Conservation (phyloP, 1,140 invertebrate genomes). For the Ceratitis capitata region DNA sequence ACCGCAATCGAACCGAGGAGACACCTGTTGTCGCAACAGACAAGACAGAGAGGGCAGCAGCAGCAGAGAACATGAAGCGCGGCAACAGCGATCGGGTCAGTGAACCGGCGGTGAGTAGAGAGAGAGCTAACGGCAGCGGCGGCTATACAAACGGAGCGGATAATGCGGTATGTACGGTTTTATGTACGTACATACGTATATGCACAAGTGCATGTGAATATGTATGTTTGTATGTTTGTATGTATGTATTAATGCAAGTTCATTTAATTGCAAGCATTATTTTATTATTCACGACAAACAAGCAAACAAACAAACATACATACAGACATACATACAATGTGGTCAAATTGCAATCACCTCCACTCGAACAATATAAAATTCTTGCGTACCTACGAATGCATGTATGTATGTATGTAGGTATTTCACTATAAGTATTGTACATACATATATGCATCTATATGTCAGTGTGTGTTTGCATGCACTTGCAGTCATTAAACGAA, state of each 20-base stretch:
- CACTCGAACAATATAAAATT: no score
- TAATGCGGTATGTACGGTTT: neutral
- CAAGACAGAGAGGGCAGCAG: slow-evolving; percentile 9
- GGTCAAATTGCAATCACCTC: no score
- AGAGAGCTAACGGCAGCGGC: neutral
- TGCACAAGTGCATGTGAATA: no score
- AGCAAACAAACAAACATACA: neutral
- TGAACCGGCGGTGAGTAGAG: neutral
- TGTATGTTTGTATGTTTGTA: neutral
- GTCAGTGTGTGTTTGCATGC: neutral
- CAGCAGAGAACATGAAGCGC: neutral
- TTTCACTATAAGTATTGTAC: neutral
- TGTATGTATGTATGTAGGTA: neutral
- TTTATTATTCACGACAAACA: neutral
- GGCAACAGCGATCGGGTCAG: neutral
- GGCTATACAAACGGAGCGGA: neutral
- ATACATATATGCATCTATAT: neutral
- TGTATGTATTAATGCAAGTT: neutral
- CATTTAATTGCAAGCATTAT: no score
- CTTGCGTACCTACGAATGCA: no score
- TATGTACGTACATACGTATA: neutral
- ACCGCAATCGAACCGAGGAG: neutral
- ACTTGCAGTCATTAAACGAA: slow-evolving; percentile 23
- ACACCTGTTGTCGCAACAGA: slow-evolving; percentile 9
- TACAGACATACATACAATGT: neutral